These are phyloP conservation scores for Gallinago undulata DNA, from an alignment of 2,113 vertebrate genomes.

Conservation along the genomic window DNA sequence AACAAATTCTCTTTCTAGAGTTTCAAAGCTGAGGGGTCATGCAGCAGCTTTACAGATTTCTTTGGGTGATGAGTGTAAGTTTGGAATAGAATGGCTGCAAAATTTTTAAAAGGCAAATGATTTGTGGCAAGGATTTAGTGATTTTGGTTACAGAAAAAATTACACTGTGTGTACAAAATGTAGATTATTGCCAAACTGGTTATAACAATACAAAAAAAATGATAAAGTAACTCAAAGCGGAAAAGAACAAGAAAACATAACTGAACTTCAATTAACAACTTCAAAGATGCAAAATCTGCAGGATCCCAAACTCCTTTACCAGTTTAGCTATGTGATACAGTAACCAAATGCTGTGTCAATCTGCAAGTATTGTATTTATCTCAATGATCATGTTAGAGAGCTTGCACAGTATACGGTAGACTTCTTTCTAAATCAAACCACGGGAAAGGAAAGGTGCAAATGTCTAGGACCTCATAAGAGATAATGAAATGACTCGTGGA, in stretches of 20 bases:
- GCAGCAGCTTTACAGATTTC: neutral
- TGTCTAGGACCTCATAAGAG: neutral
- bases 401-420: neutral
- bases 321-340: neutral
- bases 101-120: neutral
- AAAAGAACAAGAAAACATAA: neutral
- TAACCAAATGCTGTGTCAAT: neutral
- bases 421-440: neutral
- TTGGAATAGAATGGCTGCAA: neutral
- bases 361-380: neutral
- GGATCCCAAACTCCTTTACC: neutral
- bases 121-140: accelerated
- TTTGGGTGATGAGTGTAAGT: neutral
- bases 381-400: neutral
- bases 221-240: neutral
- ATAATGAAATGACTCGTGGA: neutral
- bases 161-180: neutral
- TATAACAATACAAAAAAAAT: neutral
- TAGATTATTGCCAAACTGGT: neutral
- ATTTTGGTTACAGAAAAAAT: neutral
- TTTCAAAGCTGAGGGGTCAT: neutral
- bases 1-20: neutral
- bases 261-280: neutral
- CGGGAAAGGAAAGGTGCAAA: neutral
- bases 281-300: neutral